Base-by-base conservation (phyloP, 2,113 vertebrate genomes). In the Odocoileus virginianus region DNA sequence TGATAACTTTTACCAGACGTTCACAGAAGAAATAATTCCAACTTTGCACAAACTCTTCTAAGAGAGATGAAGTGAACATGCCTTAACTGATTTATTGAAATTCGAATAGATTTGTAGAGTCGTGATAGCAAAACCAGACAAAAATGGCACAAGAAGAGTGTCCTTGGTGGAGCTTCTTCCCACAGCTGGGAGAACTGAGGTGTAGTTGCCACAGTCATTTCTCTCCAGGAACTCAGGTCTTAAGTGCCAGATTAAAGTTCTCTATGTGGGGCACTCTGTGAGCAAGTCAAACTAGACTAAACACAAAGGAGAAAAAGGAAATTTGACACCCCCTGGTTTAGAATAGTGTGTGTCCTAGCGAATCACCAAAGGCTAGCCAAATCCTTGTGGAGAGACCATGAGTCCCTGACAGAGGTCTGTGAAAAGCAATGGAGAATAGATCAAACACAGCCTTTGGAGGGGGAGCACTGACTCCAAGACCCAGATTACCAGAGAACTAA, bases 121-220 rank as follows among this genome's bases (percentile, higher is more conserved):
- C 0, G 6, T 2, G 12, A 11, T 3, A 4, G 40, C 40, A 27
- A 47, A 33, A 10, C 7, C 82, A 52, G 67, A 4, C 25, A 43
- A 86, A 71, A 58, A 64, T 0, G 2, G 21, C 36, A 36, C 67
- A 40, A 36, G 67, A 71, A 5, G 79, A 23, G 11, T n/a, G 11
- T 25, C 19, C 19, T 36, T 0, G 0, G 3, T 8, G 21, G 17
- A 11, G 33, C 50, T n/a, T 54, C 50, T 15, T 83, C 13, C 14
- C 23, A 25, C 50, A 2, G 33, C 33, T 23, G 21, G 21, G 25
- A 12, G 33, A 36, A 14, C 21, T 27, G 33, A 36, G 50, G 21
- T 36, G 33, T 54, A 33, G 27, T 21, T 21, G 7, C 50, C 33
- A 36, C 33, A 55, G 12, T 23, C 21, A 15, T 36, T 36, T 83